Base-by-base conservation (phyloP, 2,888 invertebrate genomes). In the Macrosiphum euphorbiae region DNA sequence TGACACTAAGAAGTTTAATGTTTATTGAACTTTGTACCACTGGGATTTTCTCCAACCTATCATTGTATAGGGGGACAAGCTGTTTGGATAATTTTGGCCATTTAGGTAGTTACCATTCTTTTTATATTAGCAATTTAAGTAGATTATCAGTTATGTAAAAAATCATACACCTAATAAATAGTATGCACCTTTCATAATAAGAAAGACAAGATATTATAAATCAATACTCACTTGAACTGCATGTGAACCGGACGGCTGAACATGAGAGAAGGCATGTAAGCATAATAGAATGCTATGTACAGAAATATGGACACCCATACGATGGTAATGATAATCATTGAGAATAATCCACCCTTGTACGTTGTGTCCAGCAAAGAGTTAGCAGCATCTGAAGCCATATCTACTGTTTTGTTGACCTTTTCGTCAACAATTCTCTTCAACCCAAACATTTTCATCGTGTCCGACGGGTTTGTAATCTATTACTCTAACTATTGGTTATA, bases 281-380 rank as follows among this genome's bases (percentile, higher is more conserved):
- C 97, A 96, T 98, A 98, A 95, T 99, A 98, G 96, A 99, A 99
- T 28, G 98, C 97, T 8, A 98, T 97, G 96, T 99, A 99, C 96
- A 98, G 97, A 96, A 99, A 98, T 95, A 98, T 97, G 26, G 99
- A 98, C 90, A 98, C 96, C 98, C 98, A 99, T 95, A 98, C 96
- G 95, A 98, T 97, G 78, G 98, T 96, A 58, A 97, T 97, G 52
- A 97, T 96, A 95, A 97, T 97, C 95, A 98, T 96, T 20, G 97
- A 96, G 86, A 98, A 96, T 93, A 98, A 96, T 52, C 97, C 97
- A 16, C 97, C 97, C 94, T 97, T 97, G 94, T 97, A 96, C 26
- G 97, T 95, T 26, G 97, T 96, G 95, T 97, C 97, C 94, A 97
- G 97, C 0, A 97, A 96, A 95, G 97, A 97, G 92, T 97, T 96